These are phyloP conservation scores for Lucilia cuprina DNA, from an alignment of 1,140 invertebrate species.

Conservation along the genomic window DNA sequence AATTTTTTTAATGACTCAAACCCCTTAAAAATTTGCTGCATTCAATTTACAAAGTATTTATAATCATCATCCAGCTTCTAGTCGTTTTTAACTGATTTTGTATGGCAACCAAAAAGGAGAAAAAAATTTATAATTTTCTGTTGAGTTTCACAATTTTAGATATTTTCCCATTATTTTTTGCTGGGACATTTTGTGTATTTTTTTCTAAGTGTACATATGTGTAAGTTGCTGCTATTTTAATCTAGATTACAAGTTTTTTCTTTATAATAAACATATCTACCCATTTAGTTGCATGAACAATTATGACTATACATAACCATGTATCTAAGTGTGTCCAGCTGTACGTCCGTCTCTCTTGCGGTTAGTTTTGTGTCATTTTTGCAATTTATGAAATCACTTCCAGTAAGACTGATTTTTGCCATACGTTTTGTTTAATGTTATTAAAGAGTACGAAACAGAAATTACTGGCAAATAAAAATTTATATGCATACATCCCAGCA, in stretches of 20 bases:
- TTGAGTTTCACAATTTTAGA: too few species aligned
- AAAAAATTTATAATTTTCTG: too few species aligned
- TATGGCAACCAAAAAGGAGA: too few species aligned
- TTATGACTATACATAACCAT: not conserved
- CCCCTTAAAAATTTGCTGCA: too few species aligned
- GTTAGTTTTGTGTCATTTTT: constrained; percentile 7
- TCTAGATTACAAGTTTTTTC: not conserved
- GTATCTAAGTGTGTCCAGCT: not conserved
- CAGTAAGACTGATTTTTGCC: not conserved
- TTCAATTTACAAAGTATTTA: too few species aligned
- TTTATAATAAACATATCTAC: not conserved
- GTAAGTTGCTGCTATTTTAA: not conserved
- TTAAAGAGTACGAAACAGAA: not conserved
- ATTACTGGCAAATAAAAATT: not conserved
- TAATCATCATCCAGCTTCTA: too few species aligned
- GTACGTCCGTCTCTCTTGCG: not conserved
- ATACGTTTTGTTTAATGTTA: not conserved
- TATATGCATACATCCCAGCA: too few species aligned
- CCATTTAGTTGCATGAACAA: not conserved
- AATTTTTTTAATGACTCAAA: too few species aligned
- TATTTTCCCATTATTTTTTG: too few species aligned
- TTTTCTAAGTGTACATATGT: not conserved
- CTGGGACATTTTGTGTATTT: too few species aligned
- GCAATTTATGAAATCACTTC: constrained; percentile 13
- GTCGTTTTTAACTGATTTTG: too few species aligned